phyloP scores from a whole-genome alignment of 2,888 invertebrate species.

The Gymnoscelis rufifasciata region DNA sequence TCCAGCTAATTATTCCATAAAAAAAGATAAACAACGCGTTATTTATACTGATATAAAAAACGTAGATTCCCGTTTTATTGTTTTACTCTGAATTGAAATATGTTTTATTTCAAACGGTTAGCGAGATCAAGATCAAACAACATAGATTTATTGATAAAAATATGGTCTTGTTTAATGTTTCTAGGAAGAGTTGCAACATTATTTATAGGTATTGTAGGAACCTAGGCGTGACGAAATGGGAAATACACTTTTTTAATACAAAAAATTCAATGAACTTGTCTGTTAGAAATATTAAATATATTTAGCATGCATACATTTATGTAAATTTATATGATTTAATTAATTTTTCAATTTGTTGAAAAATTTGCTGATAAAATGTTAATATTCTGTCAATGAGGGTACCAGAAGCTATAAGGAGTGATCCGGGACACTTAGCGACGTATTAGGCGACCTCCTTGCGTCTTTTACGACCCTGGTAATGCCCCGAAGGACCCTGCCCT shows the following conservation, averaged over 20 bases:
- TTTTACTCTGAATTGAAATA: conserved; percentile 8
- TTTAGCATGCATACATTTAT: no score
- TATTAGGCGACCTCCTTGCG: conserved; percentile 52
- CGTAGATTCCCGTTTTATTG: conserved; percentile 18
- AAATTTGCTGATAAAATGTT: not conserved
- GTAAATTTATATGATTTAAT: no score
- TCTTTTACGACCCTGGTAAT: conserved; percentile 53
- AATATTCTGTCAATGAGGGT: not conserved
- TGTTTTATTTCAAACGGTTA: conserved; percentile 10
- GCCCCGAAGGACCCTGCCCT: conserved; percentile 36
- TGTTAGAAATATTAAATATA: no score
- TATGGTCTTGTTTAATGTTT: conserved; percentile 21
- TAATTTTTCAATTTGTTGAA: no score
- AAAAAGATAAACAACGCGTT: not conserved
- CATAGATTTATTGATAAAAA: conserved; percentile 29
- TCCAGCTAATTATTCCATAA: not conserved
- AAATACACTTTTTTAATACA: no score
- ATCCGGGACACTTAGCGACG: conserved; percentile 48
- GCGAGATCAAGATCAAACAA: conserved; percentile 16
- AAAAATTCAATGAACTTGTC: no score
- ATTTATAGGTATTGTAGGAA: conserved; percentile 1
- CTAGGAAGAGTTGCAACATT: conserved; percentile 12
- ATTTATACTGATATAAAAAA: conserved; percentile 11
- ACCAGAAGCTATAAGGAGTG: conserved; percentile 14
- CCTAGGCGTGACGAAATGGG: not conserved